phyloP scores from a whole-genome alignment of 2,888 invertebrate species.

The Melanophora roralis region DNA sequence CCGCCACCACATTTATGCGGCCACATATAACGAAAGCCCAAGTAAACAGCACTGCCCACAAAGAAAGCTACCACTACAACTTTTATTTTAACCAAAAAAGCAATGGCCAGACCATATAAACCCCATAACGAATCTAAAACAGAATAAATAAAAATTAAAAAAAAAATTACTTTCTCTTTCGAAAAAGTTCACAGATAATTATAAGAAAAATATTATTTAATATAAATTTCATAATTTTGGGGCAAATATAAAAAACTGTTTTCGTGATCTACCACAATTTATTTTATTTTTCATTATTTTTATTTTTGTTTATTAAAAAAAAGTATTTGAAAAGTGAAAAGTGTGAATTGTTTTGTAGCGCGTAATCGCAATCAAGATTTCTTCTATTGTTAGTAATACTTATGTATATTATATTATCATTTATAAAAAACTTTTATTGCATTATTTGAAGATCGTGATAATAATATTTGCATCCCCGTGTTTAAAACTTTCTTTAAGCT shows the following conservation, averaged over 20 bases:
- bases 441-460: slow-evolving; percentile 67
- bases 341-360: slow-evolving; percentile 68
- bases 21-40: slow-evolving; percentile 72
- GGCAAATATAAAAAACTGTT: background rate
- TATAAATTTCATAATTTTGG: slow-evolving; percentile 34
- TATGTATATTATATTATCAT: too few relatives aligned
- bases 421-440: slow-evolving; percentile 15
- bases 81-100: slow-evolving; percentile 76
- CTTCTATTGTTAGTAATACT: too few relatives aligned
- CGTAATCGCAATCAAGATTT: too few relatives aligned
- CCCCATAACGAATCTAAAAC: slow-evolving; percentile 72
- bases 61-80: slow-evolving; percentile 74
- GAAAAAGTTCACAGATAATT: background rate
- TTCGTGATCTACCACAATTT: slow-evolving; percentile 33
- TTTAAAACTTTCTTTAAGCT: slow-evolving; percentile 54
- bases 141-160: background rate
- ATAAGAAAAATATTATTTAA: slow-evolving; percentile 3
- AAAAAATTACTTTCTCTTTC: background rate
- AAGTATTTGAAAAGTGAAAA: slow-evolving; percentile 74
- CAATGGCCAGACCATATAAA: slow-evolving; percentile 71
- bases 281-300: too few relatives aligned
- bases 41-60: slow-evolving; percentile 73
- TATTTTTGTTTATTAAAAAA: too few relatives aligned
- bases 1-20: slow-evolving; percentile 68
- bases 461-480: slow-evolving; percentile 67